Evolutionary conservation across 2,113 vertebrate genomes (phyloP).

Genomic region (Nerophis lumbriciformis): DNA sequence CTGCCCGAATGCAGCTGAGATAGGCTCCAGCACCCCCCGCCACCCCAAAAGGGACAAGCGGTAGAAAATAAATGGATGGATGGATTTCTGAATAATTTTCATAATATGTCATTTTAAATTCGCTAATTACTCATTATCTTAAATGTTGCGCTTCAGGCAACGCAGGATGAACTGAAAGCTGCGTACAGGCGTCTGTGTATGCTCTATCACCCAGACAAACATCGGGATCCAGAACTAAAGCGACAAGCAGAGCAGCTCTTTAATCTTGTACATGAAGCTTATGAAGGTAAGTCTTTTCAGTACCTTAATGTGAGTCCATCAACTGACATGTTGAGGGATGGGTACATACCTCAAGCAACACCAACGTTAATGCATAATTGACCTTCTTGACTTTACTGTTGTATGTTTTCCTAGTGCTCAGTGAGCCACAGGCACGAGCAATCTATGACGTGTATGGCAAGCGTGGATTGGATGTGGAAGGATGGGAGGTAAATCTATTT

Average conservation of each 20-base stretch:
- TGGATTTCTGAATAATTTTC: too few species aligned
- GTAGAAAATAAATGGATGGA: too few species aligned
- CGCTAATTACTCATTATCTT: neutral
- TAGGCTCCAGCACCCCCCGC: too few species aligned
- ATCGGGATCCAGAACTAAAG: conserved; percentile 93
- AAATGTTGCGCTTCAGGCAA: conserved; percentile 71
- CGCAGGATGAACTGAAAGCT: conserved; percentile 91
- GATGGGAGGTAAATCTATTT: conserved; percentile 89
- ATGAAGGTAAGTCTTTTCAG: conserved; percentile 81
- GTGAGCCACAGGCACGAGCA: conserved; percentile 91
- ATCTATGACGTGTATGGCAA: conserved; percentile 99
- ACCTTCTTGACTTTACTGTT: neutral
- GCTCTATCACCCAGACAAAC: conserved; percentile 98
- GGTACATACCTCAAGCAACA: neutral
- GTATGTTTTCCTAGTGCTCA: conserved; percentile 78
- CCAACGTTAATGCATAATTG: neutral
- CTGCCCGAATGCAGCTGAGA: too few species aligned
- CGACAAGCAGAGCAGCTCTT: conserved; percentile 88
- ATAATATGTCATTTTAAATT: too few species aligned
- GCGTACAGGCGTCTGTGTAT: conserved; percentile 94
- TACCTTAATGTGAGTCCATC: too few species aligned
- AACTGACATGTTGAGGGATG: neutral
- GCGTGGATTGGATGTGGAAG: conserved; percentile 94
- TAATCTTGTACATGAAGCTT: conserved; percentile 93
- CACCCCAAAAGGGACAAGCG: too few species aligned